Conservation (phyloP, 2,797 vertebrate genomes). For the Crocidura indochinensis region DNA sequence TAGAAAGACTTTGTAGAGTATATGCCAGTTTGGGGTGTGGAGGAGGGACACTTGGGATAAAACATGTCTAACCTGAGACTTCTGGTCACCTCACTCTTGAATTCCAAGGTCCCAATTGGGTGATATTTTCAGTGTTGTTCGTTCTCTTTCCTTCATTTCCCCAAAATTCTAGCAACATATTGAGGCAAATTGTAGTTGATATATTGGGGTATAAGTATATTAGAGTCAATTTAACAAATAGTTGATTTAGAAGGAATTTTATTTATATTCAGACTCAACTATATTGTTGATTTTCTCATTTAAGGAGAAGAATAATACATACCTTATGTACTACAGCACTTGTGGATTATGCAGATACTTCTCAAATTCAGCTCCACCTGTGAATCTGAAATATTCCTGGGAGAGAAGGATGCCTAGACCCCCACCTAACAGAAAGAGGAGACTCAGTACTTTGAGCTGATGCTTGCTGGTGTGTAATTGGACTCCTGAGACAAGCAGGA, state of each 20-base stretch:
- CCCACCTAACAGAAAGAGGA: background rate
- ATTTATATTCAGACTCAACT: conserved; percentile 30
- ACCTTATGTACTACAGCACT: background rate
- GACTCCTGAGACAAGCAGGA: background rate
- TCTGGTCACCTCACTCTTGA: background rate
- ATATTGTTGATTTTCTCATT: background rate
- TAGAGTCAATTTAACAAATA: conserved; percentile 3
- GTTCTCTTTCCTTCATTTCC: background rate
- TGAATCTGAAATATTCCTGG: background rate
- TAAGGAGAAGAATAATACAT: background rate
- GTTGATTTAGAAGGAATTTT: background rate
- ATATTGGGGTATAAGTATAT: background rate
- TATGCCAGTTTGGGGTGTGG: too few relatives aligned
- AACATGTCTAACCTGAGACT: too few relatives aligned
- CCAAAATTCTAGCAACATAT: background rate
- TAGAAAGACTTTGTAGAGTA: too few relatives aligned
- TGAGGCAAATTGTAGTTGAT: background rate
- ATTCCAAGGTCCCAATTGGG: fast-evolving
- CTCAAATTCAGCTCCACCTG: background rate
- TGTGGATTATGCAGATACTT: background rate
- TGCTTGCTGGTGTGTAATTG: background rate
- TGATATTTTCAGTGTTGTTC: background rate
- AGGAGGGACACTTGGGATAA: background rate
- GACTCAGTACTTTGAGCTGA: background rate
- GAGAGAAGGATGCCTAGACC: background rate